These are phyloP conservation scores for Lacerta agilis DNA, from an alignment of 2,797 vertebrate genomes.

Conservation along the genomic window DNA sequence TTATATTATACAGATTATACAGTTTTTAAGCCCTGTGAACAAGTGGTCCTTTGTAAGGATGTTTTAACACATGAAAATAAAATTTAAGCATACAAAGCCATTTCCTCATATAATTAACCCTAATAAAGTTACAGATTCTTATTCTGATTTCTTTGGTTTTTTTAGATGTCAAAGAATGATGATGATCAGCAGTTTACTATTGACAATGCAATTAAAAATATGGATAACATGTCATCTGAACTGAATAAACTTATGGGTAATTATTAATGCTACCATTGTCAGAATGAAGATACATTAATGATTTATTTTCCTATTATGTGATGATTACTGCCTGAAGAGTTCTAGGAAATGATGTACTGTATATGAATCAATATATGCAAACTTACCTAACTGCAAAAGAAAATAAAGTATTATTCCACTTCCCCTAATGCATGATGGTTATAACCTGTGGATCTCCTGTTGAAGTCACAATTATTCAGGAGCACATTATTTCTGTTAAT, in stretches of 20 bases:
- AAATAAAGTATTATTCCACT: neutral
- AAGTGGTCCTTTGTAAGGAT: neutral
- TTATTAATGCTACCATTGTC: neutral
- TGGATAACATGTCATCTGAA: conserved; percentile 68
- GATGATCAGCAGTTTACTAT: conserved; percentile 61
- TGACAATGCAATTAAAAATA: conserved; percentile 67
- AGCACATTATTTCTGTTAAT: neutral
- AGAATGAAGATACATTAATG: neutral
- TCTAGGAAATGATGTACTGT: neutral
- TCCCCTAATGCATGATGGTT: neutral
- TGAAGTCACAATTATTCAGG: neutral
- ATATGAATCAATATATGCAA: neutral
- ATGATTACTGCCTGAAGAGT: neutral
- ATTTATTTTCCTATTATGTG: neutral
- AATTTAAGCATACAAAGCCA: neutral
- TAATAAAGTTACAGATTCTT: neutral
- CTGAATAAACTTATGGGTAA: conserved; percentile 79
- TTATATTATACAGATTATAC: neutral
- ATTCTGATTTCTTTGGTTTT: conserved; percentile 49
- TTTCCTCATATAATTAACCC: neutral
- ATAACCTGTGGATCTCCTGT: neutral
- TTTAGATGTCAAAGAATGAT: conserved; percentile 57
- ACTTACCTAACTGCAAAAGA: neutral
- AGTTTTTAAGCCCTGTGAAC: conserved; percentile 26
- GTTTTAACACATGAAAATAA: neutral